Base-by-base conservation (phyloP, 2,888 invertebrate genomes). In the Linnaemya tessellans region DNA sequence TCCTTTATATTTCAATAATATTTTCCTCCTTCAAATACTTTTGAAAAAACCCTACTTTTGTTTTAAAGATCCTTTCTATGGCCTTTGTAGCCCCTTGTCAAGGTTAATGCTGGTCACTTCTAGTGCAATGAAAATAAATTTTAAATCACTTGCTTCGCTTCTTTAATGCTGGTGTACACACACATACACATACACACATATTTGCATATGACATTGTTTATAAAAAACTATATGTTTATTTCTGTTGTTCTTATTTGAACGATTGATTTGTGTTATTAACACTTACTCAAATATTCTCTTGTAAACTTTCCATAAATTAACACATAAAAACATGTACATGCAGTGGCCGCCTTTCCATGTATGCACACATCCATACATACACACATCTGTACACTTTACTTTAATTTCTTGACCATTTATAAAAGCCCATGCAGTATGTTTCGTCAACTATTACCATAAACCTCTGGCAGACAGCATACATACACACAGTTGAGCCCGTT, bases 211-310 rank as follows among this genome's bases (percentile, higher is more conserved):
- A n/a, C n/a, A n/a, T n/a, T 4, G 43, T 13, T 2, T 43, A 38
- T 43, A 13, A 13, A 13, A 43, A 43, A 43, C 11, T 13, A 46
- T 46, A n/a, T 46, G 15, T 22, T 41, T 41, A 46, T 43, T 54
- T 13, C 8, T 25, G 7, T 38, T 46, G 60, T 30, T 41, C 18
- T 62, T 79, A 0, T 70, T 67, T 22, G 2, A 38, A 25, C 43
- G 70, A 80, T 62, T 73, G 77, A 77, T 81, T 79, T 64, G 67
- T 35, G 38, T 70, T 78, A 81, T 84, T 81, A 84, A 70, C 84
- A 65, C 78, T 68, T 46, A 64, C 78, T 78, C 74, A 64, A 77
- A 73, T 56, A 77, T 80, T 56, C 73, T 35, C 38, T 84, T 84
- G 75, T 73, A 78, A 49, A 62, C 54, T 73, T 65, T 64, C 25